Evolutionary conservation across 1,140 invertebrate species (phyloP).

Genomic region (Leptinotarsa lineolata): DNA sequence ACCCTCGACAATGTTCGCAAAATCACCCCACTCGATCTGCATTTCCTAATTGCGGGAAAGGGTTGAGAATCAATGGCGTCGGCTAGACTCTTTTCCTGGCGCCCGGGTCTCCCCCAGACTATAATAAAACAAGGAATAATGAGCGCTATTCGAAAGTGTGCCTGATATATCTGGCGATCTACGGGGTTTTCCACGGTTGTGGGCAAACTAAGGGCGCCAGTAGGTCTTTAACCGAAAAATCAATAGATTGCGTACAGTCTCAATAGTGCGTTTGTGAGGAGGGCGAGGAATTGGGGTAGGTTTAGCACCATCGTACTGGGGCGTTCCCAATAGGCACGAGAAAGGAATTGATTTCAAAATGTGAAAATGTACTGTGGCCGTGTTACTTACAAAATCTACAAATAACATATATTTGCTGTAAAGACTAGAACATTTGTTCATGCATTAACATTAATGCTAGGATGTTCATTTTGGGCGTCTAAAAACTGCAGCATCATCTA

Average conservation of each 20-base stretch:
- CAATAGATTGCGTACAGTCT: conserved; percentile 4
- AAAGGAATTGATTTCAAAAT: too few species aligned
- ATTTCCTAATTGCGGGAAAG: background rate
- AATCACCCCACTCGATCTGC: background rate
- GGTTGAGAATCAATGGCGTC: background rate
- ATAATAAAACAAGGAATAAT: background rate
- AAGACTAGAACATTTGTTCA: too few species aligned
- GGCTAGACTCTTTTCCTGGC: background rate
- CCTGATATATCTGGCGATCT: conserved; percentile 1
- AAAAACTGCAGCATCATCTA: too few species aligned
- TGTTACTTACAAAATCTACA: too few species aligned
- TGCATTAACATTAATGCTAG: too few species aligned
- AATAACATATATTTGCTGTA: too few species aligned
- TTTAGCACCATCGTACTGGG: background rate
- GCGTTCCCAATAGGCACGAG: background rate
- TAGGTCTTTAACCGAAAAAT: conserved; percentile 15
- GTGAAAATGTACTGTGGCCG: too few species aligned
- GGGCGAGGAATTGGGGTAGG: background rate
- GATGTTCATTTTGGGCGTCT: too few species aligned
- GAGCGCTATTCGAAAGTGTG: background rate
- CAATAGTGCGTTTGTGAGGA: background rate
- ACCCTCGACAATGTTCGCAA: too few species aligned
- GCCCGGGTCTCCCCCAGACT: background rate
- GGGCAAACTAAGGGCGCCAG: conserved; percentile 12
- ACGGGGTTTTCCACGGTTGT: conserved; percentile 8